These are phyloP conservation scores for Cantharis nigra DNA, from an alignment of 2,888 invertebrate genomes.

Conservation along the genomic window DNA sequence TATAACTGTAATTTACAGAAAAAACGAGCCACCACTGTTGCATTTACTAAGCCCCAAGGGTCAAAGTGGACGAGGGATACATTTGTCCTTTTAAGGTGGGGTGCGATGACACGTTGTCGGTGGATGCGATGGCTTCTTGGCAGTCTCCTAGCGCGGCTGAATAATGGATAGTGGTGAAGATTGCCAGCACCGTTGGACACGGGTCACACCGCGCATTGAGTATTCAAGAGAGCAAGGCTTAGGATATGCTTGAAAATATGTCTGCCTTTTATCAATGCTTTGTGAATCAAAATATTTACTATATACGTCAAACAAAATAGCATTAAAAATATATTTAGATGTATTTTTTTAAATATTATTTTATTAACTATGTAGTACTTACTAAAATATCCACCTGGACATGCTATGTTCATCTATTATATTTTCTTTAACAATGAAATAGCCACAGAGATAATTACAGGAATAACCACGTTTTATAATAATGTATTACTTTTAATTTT, in stretches of 20 bases:
- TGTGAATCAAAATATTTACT: conserved; percentile 25
- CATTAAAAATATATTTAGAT: conserved; percentile 16
- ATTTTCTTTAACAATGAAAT: background rate
- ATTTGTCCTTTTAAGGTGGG: conserved; percentile 47
- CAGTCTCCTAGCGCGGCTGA: conserved; percentile 49
- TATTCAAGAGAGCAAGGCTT: conserved; percentile 40
- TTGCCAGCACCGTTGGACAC: conserved; percentile 51
- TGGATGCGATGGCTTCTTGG: conserved; percentile 52
- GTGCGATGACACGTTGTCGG: conserved; percentile 48
- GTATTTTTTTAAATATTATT: background rate
- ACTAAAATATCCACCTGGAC: background rate
- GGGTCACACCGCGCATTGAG: conserved; percentile 50
- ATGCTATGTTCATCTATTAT: background rate
- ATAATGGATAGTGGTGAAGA: conserved; percentile 53
- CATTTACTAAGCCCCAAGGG: conserved; percentile 38
- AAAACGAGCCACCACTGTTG: conserved; percentile 29
- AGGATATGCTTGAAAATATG: conserved; percentile 29
- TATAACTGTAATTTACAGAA: conserved; percentile 2
- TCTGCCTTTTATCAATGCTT: conserved; percentile 28
- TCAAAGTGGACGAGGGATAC: conserved; percentile 51
- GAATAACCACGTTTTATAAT: no score
- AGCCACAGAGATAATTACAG: no score
- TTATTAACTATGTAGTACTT: background rate
- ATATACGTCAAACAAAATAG: conserved; percentile 25
- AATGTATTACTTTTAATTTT: no score